A percentile compares a stretch with the other conserved stretches of the same genome.
Conservation (phyloP, 2,797 vertebrate species). For the Lepilemur septentrionalis region DNA sequence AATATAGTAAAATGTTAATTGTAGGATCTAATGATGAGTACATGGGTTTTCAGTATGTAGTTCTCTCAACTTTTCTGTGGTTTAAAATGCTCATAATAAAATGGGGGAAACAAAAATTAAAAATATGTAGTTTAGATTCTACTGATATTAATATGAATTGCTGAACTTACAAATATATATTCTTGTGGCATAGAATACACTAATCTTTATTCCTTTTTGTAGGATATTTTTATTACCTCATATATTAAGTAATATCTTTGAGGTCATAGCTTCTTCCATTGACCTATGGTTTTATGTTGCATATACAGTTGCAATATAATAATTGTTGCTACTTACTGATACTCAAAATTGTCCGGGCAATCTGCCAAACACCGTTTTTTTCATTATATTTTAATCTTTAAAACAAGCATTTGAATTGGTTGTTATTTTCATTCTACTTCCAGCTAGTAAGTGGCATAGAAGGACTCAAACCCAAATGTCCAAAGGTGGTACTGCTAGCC, state of each 20-base stretch:
- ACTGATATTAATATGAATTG: background rate
- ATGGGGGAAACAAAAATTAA: constrained; percentile 21
- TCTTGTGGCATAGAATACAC: background rate
- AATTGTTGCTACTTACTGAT: background rate
- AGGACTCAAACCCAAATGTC: background rate
- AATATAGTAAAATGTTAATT: background rate
- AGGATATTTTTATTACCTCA: constrained; percentile 6
- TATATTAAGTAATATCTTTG: constrained; percentile 36
- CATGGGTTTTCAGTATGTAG: background rate
- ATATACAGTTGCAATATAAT: background rate
- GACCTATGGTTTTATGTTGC: constrained; percentile 16
- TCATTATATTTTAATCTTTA: constrained; percentile 21
- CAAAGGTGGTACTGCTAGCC: background rate
- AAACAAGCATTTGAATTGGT: constrained; percentile 22
- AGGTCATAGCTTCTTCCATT: background rate
- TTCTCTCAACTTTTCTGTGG: constrained; percentile 27
- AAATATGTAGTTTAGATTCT: background rate
- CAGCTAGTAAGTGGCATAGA: background rate
- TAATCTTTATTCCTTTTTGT: background rate
- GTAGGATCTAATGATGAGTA: background rate
- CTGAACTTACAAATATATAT: background rate
- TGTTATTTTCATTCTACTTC: constrained; percentile 29
- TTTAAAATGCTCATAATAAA: constrained; percentile 19
- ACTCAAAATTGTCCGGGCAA: background rate
- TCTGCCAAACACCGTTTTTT: background rate